Conservation (phyloP, 1,140 invertebrate species). For the Drosophila murphyi region DNA sequence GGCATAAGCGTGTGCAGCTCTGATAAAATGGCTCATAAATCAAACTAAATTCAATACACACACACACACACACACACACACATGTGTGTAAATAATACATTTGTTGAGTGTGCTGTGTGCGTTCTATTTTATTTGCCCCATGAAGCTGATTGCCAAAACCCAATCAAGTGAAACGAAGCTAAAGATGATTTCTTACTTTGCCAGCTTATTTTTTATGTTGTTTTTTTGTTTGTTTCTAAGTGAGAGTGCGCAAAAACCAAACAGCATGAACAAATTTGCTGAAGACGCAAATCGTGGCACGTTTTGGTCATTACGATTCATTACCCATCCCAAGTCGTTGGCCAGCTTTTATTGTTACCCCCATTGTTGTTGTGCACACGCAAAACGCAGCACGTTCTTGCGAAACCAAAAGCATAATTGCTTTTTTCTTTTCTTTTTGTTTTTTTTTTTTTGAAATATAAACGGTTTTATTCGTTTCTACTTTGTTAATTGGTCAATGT, state of each 20-base stretch:
- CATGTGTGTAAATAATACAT: not conserved
- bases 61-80: constrained; percentile 31
- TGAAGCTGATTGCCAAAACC: constrained; percentile 43
- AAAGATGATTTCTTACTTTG: constrained; percentile 19
- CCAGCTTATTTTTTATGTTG: not conserved
- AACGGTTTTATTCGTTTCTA: constrained; percentile 28
- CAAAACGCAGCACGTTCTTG: constrained; percentile 53
- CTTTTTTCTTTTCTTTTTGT: not conserved
- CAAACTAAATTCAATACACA: constrained; percentile 54
- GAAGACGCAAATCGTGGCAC: constrained; percentile 64
- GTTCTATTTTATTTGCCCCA: constrained; percentile 67
- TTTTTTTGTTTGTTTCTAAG: constrained; percentile 15
- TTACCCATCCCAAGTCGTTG: constrained; percentile 52
- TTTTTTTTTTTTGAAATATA: constrained; percentile 20
- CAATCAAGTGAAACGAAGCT: constrained; percentile 9
- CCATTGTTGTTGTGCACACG: constrained; percentile 32
- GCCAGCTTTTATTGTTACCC: constrained; percentile 31
- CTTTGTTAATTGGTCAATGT: constrained; percentile 33
- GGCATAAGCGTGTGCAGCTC: constrained; percentile 8
- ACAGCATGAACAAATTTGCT: constrained; percentile 25
- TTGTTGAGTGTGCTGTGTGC: constrained; percentile 37
- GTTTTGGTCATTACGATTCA: constrained; percentile 75
- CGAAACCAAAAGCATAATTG: constrained; percentile 26
- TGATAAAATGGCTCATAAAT: constrained; percentile 73
- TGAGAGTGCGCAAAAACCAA: constrained; percentile 25